Base-by-base conservation (phyloP, 2,888 invertebrate species). In the Drosophila colorata region DNA sequence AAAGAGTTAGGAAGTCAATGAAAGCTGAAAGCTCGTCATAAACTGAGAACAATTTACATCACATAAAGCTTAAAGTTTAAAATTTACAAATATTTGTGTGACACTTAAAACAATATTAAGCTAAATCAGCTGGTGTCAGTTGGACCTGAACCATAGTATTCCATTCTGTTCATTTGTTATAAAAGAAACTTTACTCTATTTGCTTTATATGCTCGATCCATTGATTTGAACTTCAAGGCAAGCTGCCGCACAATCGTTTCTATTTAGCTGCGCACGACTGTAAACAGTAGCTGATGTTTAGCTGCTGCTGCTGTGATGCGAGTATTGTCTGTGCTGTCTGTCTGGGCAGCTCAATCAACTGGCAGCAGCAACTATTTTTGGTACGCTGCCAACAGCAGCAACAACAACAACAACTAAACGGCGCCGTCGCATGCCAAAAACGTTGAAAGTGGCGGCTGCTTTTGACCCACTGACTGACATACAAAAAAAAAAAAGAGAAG, bases 401-500 rank as follows among this genome's bases (percentile, higher is more conserved):
- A 53, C 51, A 66, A 53, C 56, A 59, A 57, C 61, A 57, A 59
- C 64, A 64, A 56, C 48, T 60, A 31, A 46, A 33, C 69, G 74
- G 56, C 46, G 63, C 59, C 66, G 80, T 72, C 86, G 77, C 80
- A 80, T 84, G 87, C 83, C 83, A 83, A 83, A 83, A 87, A 68
- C 69, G 85, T 63, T 77, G 35, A 71, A 84, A 87, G 79, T 73
- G 84, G 84, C 81, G 65, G 74, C 74, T 64, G 78, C 71, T 81
- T 84, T 87, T 84, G 83, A 84, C 83, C 83, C 85, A 84, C 83
- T 84, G 83, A 84, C 83, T 87, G 83, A 84, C 79, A 78, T 87
- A 85, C 69, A 64, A 76, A 61, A 33, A 44, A 65, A 57, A 49
- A 31, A 53, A 49, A 48, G 38, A 40, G 38, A 49, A 49, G 41